These are phyloP conservation scores for Arizona elegans DNA, from an alignment of 2,113 vertebrate species.

Conservation along the genomic window DNA sequence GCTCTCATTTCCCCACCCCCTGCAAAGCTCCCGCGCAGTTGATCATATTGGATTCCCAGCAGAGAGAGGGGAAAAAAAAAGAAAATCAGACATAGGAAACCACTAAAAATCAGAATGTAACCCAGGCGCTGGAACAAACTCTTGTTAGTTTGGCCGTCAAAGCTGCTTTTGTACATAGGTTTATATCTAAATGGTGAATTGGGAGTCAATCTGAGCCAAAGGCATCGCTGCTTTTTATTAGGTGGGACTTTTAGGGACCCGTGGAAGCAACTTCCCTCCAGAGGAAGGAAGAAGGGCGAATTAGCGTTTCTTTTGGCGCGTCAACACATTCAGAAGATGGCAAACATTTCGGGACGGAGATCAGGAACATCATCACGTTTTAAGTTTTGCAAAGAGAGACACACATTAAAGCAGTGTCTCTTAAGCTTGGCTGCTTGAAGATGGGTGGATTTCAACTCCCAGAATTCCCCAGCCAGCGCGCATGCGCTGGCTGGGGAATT, in stretches of 20 bases:
- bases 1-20: conserved; percentile 28
- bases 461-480: too few species aligned
- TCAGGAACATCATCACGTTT: too few species aligned
- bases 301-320: background rate
- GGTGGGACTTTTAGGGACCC: background rate
- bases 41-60: conserved; percentile 57
- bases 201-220: conserved; percentile 1
- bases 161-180: conserved; percentile 22
- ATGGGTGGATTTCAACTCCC: too few species aligned
- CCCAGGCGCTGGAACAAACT: conserved; percentile 35
- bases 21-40: conserved; percentile 33
- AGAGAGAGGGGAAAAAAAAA: conserved; percentile 60
- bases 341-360: background rate
- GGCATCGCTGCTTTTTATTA: background rate
- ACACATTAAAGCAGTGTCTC: too few species aligned
- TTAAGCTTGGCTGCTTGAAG: background rate
- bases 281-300: background rate
- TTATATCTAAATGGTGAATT: conserved; percentile 8
- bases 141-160: conserved; percentile 6
- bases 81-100: conserved; percentile 55
- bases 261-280: background rate
- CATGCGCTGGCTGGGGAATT: too few species aligned
- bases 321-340: too few species aligned
- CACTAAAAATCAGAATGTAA: conserved; percentile 44
- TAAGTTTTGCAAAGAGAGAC: background rate